Percentiles rank a stretch among this genome's conserved stretches.
These are phyloP conservation scores for Eupithecia inturbata DNA, from an alignment of 2,888 invertebrate species.

Conservation along the genomic window DNA sequence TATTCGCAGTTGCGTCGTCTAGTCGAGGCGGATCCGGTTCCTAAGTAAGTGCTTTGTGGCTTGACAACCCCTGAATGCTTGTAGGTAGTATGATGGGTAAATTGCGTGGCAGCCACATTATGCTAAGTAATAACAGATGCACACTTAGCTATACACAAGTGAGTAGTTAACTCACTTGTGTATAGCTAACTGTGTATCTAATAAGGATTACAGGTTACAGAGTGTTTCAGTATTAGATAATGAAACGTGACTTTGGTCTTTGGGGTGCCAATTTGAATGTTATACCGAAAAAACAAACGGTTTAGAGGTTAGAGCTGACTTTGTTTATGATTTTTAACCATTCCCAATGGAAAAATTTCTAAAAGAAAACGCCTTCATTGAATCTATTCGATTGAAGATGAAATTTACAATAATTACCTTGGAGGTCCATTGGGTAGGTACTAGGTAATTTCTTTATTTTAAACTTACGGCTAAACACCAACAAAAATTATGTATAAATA, in stretches of 20 bases:
- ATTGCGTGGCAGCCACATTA: neutral
- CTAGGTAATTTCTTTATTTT: too few species aligned
- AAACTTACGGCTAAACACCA: too few species aligned
- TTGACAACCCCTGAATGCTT: neutral
- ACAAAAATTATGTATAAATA: too few species aligned
- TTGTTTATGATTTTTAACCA: neutral
- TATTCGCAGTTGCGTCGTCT: neutral
- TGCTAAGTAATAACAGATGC: neutral
- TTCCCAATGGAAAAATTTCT: neutral
- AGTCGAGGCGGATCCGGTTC: neutral
- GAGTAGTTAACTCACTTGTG: too few species aligned
- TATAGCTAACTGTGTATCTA: neutral
- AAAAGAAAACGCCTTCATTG: neutral
- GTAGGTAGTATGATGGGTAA: neutral
- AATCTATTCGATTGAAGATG: neutral
- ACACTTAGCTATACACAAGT: too few species aligned
- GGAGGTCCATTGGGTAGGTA: neutral
- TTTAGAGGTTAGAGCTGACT: neutral
- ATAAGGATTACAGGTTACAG: neutral
- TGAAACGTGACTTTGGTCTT: neutral
- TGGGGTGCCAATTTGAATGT: neutral
- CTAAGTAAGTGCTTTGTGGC: conserved; percentile 7
- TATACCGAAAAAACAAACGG: neutral
- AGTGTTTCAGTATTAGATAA: neutral
- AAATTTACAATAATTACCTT: neutral